phyloP scores from a whole-genome alignment of 2,888 invertebrate species.

The Luperina testacea region DNA sequence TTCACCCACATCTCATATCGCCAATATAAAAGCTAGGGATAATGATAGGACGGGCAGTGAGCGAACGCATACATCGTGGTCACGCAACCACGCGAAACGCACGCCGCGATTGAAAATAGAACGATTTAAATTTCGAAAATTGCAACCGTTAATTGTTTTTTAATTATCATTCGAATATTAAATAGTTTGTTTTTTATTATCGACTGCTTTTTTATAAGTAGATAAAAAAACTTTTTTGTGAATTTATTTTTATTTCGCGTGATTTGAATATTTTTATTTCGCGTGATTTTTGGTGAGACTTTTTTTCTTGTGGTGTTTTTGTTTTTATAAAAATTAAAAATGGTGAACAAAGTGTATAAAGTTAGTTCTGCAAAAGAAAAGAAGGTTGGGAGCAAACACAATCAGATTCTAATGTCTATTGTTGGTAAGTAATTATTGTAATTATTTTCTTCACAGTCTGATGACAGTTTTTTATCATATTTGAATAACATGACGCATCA shows the following conservation, averaged over 20 bases:
- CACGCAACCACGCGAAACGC: conserved; percentile 28
- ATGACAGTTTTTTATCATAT: not conserved
- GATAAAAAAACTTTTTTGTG: not conserved
- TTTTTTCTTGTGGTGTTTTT: not conserved
- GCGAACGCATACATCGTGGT: conserved; percentile 32
- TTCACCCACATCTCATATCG: conserved; percentile 34
- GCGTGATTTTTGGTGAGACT: not conserved
- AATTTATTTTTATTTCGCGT: not conserved
- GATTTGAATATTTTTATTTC: not conserved
- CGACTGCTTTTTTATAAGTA: not conserved
- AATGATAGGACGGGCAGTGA: conserved; percentile 49
- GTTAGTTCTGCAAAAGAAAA: conserved; percentile 71
- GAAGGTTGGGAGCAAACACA: conserved; percentile 81
- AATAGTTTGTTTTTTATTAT: not conserved
- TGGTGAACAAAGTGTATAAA: conserved; percentile 85
- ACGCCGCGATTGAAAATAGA: conserved; percentile 34
- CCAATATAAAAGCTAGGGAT: conserved; percentile 59
- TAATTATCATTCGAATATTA: not conserved
- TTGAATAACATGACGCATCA: not conserved
- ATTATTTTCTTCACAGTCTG: conserved; percentile 7
- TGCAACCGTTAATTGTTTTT: not conserved
- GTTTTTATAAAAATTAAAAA: conserved; percentile 64
- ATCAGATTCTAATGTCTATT: conserved; percentile 86
- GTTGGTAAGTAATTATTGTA: conserved; percentile 77
- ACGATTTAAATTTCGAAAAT: conserved; percentile 8